Evolutionary conservation across 2,797 vertebrate species (phyloP), one percentile per base, ranked within the genome.

Genomic region (Amniataba percoides): DNA sequence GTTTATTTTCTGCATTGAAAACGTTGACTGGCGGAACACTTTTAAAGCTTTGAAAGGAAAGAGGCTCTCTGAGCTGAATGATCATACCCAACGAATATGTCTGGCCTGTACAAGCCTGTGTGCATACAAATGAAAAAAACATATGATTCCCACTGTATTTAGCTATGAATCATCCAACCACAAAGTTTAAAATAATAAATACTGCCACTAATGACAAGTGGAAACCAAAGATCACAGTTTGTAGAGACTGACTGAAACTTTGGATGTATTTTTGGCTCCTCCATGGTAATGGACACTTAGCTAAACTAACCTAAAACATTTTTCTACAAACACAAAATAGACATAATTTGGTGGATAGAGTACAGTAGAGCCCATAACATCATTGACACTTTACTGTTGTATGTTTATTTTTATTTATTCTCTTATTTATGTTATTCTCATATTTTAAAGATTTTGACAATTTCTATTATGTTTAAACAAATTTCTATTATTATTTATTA

Each of bases 61-160:
- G 56, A 45, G 42, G 57, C 12, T 64, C 11, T 18, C 4, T 14
- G 3, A 57, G 5, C 36, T 59, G 43, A 66, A n/a, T 59, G 51
- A 49, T 49, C 42, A 39, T 16, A n/a, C 25, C 14, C 5, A 69
- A 14, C 68, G 6, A 40, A 45, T 25, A 14, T 12, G 57, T 36
- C 23, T 10, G 3, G 21, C 18, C 31, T 12, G 5, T 49, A 21
- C 3, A 49, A 16, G 13, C 12, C 4, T 57, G 13, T 69, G 19
- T 51, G 7, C n/a, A 65, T 60, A 9, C 46, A 63, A 57, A 14
- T 12, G n/a, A 61, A 49, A 62, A 42, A n/a, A n/a, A n/a, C n/a
- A 39, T 10, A 42, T 16, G 1, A 23, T 6, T 58, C 10, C 9
- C 12, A 70, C 21, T 51, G 1, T 18, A 45, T 34, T 51, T 58